Base-by-base conservation (phyloP, 2,797 vertebrate species). In the Furcifer pardalis region DNA sequence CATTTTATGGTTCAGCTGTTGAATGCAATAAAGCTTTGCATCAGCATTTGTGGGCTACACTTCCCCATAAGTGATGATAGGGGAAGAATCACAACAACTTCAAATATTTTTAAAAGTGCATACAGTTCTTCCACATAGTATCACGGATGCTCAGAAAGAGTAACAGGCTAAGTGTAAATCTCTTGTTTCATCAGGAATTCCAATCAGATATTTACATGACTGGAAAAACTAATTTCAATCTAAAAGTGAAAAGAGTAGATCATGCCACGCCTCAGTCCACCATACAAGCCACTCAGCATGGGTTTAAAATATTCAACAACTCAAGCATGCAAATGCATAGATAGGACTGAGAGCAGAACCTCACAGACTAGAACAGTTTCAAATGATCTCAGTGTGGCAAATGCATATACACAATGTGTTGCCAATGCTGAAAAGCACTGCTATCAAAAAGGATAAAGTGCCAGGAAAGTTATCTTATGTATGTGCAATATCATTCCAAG, bases 221-320 rank as follows among this genome's bases (percentile, higher is more conserved):
- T 68, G 66, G 30, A 84, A 52, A 86, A 89, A 4, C 27, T 9
- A 17, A 8, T 90, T 80, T 37, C 81, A 82, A 72, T 7, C 59
- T 81, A 40, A 0, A 81, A 85, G 7, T 23, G 23, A 59, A 52
- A 12, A 79, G 19, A 4, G 71, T 81, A 49, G 74, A 66, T 17
- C 56, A 6, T 62, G 49, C 2, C 59, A 86, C 21, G 77, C 35
- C 66, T 30, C 7, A 84, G 73, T 10, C 12, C 0, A 0, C 6
- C 66, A 25, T 66, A 23, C 35, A 80, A 74, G 25, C 23, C n/a
- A 37, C 74, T 73, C 25, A 5, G 32, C 17, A 59, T n/a, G 44
- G 7, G 9, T 60, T 6, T 23, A 68, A n/a, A n/a, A 35, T 65
- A 37, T n/a, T 37, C 19, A 1, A 63, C 25, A 35, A 37, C 13